A percentile compares a stretch with the other conserved stretches of the same genome.
Evolutionary conservation across 2,888 invertebrate species (phyloP).

Genomic region (Papilio demoleus): DNA sequence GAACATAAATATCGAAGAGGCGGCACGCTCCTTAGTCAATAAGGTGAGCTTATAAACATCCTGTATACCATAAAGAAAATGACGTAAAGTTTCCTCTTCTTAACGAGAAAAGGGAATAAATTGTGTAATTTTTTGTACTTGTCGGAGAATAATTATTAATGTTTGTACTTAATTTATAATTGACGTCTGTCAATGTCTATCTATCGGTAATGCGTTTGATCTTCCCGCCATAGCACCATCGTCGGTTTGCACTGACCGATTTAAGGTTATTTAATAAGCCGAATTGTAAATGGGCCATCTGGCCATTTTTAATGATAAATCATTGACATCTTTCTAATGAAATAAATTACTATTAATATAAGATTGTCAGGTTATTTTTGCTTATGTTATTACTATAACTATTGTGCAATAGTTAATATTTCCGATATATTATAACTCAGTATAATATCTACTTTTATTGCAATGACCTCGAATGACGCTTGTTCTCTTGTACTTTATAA

Average conservation of each 20-base stretch:
- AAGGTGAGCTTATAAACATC: constrained; percentile 85
- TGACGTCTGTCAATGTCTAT: no score
- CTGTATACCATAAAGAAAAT: not conserved
- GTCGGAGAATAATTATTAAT: no score
- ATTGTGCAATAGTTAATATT: constrained; percentile 1
- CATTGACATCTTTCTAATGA: not conserved
- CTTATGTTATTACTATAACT: not conserved
- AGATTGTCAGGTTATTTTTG: not conserved
- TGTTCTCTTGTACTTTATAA: not conserved
- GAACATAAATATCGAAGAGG: constrained; percentile 97
- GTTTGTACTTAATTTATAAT: no score
- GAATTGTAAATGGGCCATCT: no score
- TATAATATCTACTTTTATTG: not conserved
- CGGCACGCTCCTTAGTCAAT: constrained; percentile 94
- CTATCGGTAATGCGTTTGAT: no score
- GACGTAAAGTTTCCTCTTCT: not conserved
- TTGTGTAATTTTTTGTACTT: no score
- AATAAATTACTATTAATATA: no score
- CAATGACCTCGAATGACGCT: not conserved
- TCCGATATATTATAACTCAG: not conserved
- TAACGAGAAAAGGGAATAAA: no score
- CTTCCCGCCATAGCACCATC: no score
- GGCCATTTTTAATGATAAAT: no score
- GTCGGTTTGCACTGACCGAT: no score
- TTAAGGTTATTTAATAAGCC: no score